phyloP scores from a whole-genome alignment of 2,888 invertebrate genomes.

The Minunthozetes semirufus region DNA sequence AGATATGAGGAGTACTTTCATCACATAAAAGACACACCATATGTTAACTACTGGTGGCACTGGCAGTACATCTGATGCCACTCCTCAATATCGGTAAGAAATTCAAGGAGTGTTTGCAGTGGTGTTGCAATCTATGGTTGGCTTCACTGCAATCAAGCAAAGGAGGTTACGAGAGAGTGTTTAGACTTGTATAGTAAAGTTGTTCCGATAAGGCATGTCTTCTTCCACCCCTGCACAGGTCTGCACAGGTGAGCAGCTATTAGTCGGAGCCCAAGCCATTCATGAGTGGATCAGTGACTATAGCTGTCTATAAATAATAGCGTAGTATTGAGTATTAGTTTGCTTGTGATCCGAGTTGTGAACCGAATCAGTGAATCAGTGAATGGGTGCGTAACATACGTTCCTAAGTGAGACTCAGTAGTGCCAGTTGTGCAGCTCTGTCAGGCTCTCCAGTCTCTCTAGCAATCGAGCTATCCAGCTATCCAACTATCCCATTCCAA shows the following conservation, averaged over 20 bases:
- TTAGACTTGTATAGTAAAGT: not conserved
- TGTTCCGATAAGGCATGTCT: not conserved
- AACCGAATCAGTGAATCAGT: not conserved
- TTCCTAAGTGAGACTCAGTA: not conserved
- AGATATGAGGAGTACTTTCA: not conserved
- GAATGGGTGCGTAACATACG: constrained; percentile 7
- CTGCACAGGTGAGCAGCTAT: constrained; percentile 37
- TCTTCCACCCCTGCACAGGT: constrained; percentile 35
- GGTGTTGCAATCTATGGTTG: not conserved
- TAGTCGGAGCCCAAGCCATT: constrained; percentile 40
- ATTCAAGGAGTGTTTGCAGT: constrained; percentile 2
- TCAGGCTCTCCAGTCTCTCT: not conserved
- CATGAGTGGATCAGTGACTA: constrained; percentile 41
- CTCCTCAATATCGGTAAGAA: not conserved
- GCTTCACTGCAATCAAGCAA: not conserved
- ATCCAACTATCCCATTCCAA: too few species aligned
- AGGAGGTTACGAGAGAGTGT: constrained; percentile 24
- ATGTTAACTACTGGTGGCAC: constrained; percentile 4
- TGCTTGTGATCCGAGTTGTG: not conserved
- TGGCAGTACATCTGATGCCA: not conserved
- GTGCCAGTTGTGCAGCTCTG: not conserved
- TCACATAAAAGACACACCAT: not conserved
- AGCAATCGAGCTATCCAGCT: too few species aligned
- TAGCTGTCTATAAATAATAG: constrained; percentile 42
- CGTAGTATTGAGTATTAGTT: constrained; percentile 41